Evolutionary conservation across 2,113 vertebrate species (phyloP).

Genomic region (Pycnonotus jocosus): DNA sequence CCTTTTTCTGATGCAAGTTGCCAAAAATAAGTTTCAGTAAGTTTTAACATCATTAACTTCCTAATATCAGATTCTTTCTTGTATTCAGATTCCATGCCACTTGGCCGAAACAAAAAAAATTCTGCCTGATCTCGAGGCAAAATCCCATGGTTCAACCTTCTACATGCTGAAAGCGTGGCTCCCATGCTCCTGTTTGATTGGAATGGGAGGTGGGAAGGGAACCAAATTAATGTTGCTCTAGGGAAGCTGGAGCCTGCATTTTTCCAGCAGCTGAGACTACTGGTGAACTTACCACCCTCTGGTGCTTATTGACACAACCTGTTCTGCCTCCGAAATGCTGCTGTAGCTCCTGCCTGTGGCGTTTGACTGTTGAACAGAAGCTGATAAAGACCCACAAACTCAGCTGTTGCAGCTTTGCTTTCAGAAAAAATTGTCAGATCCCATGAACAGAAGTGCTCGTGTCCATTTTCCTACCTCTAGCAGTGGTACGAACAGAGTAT

Average conservation of each 20-base stretch:
- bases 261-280: neutral
- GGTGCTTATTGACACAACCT: accelerated
- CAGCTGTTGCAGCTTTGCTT: neutral
- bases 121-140: neutral
- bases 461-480: neutral
- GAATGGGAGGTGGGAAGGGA: neutral
- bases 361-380: neutral
- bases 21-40: neutral
- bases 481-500: neutral
- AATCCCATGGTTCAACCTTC: neutral
- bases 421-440: neutral
- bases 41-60: neutral
- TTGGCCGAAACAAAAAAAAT: neutral
- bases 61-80: neutral
- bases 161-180: neutral
- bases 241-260: neutral
- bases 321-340: neutral
- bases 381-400: neutral
- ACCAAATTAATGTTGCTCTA: neutral
- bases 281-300: neutral
- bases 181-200: neutral
- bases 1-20: neutral
- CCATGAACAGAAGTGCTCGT: neutral
- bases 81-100: neutral
- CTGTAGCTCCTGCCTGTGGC: neutral